These are phyloP conservation scores for Chrysogorgia sp. DNA, from an alignment of 92 coral and sea anemone genomes.

Conservation along the genomic window DNA sequence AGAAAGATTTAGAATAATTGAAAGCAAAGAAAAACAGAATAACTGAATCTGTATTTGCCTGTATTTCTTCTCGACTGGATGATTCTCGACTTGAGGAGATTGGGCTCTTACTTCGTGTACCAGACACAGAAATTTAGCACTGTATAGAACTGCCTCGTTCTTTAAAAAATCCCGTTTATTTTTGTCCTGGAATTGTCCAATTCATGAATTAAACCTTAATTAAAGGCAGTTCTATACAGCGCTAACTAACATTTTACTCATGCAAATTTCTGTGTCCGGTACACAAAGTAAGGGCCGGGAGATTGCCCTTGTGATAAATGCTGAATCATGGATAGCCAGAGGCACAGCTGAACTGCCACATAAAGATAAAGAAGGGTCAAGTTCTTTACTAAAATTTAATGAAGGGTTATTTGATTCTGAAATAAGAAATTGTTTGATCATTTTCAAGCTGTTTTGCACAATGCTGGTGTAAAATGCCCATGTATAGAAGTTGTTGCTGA, in stretches of 20 bases:
- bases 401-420: too few relatives aligned
- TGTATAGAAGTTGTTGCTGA: constrained; percentile 50
- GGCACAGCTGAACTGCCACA: constrained; percentile 29
- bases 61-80: not conserved
- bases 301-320: too few relatives aligned
- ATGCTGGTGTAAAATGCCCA: constrained; percentile 18
- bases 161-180: too few relatives aligned
- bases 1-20: constrained; percentile 7
- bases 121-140: constrained; percentile 70
- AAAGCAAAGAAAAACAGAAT: constrained; percentile 23
- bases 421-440: not conserved
- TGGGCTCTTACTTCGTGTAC: constrained; percentile 22
- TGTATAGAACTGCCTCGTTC: too few relatives aligned
- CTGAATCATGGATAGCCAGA: too few relatives aligned
- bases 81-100: constrained; percentile 5
- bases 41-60: not conserved
- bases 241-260: too few relatives aligned
- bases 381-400: too few relatives aligned
- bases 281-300: too few relatives aligned
- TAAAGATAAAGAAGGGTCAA: constrained; percentile 31
- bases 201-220: too few relatives aligned
- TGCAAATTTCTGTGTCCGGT: too few relatives aligned
- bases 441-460: constrained; percentile 45
- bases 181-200: too few relatives aligned
- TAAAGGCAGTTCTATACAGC: too few relatives aligned